These are phyloP conservation scores for Aproaerema taeniolella DNA, from an alignment of 2,888 invertebrate species.

Conservation along the genomic window DNA sequence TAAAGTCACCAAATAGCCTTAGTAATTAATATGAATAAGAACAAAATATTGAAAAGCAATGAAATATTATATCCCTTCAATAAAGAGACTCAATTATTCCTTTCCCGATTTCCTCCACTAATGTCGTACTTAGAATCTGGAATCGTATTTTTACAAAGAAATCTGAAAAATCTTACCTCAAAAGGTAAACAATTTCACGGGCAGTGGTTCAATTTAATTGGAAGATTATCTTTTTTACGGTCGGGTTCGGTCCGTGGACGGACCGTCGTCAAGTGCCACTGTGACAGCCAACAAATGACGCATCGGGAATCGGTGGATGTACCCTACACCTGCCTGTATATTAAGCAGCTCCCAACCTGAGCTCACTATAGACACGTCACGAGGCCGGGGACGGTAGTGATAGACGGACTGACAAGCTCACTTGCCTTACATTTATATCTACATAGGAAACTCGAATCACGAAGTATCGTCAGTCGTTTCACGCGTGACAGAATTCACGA, in stretches of 20 bases:
- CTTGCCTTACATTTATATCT: too few species aligned
- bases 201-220: slow-evolving; percentile 69
- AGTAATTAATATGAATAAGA: too few species aligned
- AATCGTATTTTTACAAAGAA: slow-evolving; percentile 9
- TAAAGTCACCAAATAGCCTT: too few species aligned
- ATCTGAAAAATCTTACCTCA: slow-evolving; percentile 31
- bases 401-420: slow-evolving; percentile 20
- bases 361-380: slow-evolving; percentile 25
- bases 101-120: too few species aligned
- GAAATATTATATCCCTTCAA: too few species aligned
- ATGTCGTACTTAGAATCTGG: slow-evolving; percentile 15
- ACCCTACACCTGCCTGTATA: too few species aligned
- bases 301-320: slow-evolving; percentile 39
- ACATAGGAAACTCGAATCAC: too few species aligned
- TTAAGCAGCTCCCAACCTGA: slow-evolving; percentile 20
- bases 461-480: too few species aligned
- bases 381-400: slow-evolving; percentile 25
- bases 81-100: too few species aligned
- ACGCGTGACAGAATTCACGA: too few species aligned
- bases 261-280: slow-evolving; percentile 60
- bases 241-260: slow-evolving; percentile 33
- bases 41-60: too few species aligned
- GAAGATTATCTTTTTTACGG: slow-evolving; percentile 65
- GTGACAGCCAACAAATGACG: slow-evolving; percentile 68
- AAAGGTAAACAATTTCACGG: slow-evolving; percentile 73